Evolutionary conservation across 2,797 vertebrate species (phyloP).

Genomic region (Sarcophilus harrisii): DNA sequence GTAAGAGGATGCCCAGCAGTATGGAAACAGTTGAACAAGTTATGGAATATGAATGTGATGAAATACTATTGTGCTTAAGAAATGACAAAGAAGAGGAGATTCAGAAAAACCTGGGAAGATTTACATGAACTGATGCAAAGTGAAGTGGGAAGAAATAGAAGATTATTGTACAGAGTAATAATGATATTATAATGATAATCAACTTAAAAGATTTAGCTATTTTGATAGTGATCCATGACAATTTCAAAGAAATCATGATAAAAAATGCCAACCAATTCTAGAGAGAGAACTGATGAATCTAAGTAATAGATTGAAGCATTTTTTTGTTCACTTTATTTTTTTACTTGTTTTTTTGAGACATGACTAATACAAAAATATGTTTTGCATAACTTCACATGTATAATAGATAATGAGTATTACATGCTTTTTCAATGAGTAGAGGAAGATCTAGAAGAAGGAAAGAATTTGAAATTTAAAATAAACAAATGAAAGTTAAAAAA

Average conservation of each 20-base stretch:
- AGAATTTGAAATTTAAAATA: neutral
- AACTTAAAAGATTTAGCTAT: neutral
- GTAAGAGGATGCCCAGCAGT: neutral
- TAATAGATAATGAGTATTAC: neutral
- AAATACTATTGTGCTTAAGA: neutral
- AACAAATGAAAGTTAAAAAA: neutral
- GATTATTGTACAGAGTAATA: neutral
- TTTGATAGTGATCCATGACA: neutral
- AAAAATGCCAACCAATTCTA: neutral
- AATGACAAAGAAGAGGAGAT: neutral
- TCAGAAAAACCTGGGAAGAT: neutral
- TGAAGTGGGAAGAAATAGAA: neutral
- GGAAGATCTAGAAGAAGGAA: neutral
- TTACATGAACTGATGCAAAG: neutral
- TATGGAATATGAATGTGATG: neutral
- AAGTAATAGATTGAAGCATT: neutral
- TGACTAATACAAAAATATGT: neutral
- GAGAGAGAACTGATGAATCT: neutral
- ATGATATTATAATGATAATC: neutral
- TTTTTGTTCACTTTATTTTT: neutral
- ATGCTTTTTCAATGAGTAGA: neutral
- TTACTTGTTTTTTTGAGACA: neutral
- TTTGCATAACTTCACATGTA: neutral
- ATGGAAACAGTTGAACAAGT: neutral
- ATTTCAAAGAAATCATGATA: neutral